phyloP scores from a whole-genome alignment of 1,140 invertebrate species.

The Chelonus insularis region DNA sequence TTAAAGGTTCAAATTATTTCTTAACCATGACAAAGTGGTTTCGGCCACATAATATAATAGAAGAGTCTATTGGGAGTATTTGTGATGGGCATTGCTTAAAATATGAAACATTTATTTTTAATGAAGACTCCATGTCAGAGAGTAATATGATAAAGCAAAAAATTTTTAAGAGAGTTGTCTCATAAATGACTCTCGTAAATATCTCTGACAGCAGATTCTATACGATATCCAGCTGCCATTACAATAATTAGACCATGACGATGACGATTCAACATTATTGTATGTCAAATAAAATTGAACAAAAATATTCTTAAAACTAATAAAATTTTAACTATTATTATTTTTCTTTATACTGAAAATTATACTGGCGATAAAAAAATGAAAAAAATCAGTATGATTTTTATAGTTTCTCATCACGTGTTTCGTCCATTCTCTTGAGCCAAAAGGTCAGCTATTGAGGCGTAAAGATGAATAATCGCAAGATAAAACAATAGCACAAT shows the following conservation, averaged over 20 bases:
- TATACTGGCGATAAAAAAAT: too few relatives aligned
- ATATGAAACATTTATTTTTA: background rate
- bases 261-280: constrained; percentile 21
- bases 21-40: too few relatives aligned
- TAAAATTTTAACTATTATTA: background rate
- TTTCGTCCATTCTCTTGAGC: too few relatives aligned
- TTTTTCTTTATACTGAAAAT: background rate
- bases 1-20: too few relatives aligned
- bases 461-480: background rate
- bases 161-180: constrained; percentile 13
- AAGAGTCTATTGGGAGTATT: too few relatives aligned
- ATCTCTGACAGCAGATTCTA: background rate
- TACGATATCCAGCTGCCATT: constrained; percentile 19
- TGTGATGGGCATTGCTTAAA: background rate
- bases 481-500: background rate
- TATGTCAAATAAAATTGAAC: constrained; percentile 17
- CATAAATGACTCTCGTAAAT: constrained; percentile 10
- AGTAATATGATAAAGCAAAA: too few relatives aligned
- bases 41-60: too few relatives aligned
- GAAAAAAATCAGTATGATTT: too few relatives aligned
- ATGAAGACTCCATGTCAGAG: background rate
- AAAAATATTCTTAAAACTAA: background rate
- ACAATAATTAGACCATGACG: constrained; percentile 33
- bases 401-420: too few relatives aligned
- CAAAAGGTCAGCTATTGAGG: too few relatives aligned